Percentiles rank a stretch among this genome's conserved stretches.
These are phyloP conservation scores for Fragum whitleyi DNA, from an alignment of 2,888 invertebrate genomes.

Conservation along the genomic window DNA sequence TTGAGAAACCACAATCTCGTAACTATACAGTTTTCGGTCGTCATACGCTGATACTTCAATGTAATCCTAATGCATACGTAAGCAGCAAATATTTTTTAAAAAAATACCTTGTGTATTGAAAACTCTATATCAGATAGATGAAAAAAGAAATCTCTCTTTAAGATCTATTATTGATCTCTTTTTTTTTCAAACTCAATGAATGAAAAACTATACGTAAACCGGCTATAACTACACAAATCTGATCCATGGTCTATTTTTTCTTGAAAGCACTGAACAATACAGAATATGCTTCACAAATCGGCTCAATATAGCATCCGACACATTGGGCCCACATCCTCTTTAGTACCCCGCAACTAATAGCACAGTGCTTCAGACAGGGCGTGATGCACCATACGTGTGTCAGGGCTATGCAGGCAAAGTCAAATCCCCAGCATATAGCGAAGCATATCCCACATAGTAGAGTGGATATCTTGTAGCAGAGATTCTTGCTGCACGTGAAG, in stretches of 20 bases:
- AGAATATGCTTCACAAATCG: constrained; percentile 70
- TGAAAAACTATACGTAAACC: no score
- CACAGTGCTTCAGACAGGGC: constrained; percentile 89
- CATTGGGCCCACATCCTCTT: constrained; percentile 84
- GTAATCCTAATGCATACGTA: no score
- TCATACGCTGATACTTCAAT: no score
- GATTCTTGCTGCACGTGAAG: constrained; percentile 89
- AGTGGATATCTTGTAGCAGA: constrained; percentile 89
- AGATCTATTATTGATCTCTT: no score
- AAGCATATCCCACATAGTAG: constrained; percentile 89
- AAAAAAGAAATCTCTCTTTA: no score
- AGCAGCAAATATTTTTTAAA: no score
- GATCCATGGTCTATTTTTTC: constrained; percentile 31
- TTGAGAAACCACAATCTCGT: no score
- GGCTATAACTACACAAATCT: no score
- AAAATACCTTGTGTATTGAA: no score
- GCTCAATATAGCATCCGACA: constrained; percentile 86
- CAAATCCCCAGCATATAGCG: constrained; percentile 87
- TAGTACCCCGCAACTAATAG: constrained; percentile 86
- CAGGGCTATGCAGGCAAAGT: constrained; percentile 86
- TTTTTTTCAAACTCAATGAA: no score
- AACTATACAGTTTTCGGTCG: no score
- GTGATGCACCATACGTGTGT: constrained; percentile 90
- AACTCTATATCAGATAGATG: no score
- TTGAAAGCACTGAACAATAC: constrained; percentile 69